Evolutionary conservation across 2,113 vertebrate genomes (phyloP).

Genomic region (Tragelaphus scriptus): DNA sequence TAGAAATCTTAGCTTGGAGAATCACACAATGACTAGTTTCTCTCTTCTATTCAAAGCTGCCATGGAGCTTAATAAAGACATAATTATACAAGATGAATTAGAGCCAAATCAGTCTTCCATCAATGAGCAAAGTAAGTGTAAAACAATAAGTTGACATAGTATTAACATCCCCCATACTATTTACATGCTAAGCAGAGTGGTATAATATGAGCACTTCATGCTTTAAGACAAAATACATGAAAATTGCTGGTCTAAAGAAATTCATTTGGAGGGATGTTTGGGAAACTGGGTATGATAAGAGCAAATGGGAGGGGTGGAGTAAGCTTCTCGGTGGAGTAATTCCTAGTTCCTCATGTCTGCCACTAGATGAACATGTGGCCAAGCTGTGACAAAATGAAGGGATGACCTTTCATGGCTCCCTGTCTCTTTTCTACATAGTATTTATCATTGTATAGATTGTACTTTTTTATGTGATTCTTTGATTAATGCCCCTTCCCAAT

Average conservation of each 20-base stretch:
- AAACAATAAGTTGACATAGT: background rate
- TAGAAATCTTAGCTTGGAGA: conserved; percentile 21
- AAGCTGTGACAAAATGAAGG: background rate
- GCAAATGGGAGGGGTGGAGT: background rate
- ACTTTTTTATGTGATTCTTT: conserved; percentile 41
- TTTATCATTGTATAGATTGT: conserved; percentile 10
- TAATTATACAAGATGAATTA: conserved; percentile 35
- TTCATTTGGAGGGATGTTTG: background rate
- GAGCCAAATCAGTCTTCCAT: conserved; percentile 37
- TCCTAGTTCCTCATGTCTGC: background rate
- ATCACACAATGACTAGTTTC: conserved; percentile 27
- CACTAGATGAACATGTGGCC: background rate
- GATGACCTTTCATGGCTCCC: background rate
- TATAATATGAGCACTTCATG: background rate
- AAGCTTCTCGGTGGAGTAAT: background rate
- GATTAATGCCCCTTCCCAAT: conserved; percentile 13
- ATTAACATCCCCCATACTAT: background rate
- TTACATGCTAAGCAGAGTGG: background rate
- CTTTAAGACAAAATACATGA: background rate
- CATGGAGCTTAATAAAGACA: conserved; percentile 32
- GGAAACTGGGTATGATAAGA: background rate
- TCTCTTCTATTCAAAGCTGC: conserved; percentile 44
- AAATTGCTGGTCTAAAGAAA: background rate
- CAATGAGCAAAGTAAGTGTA: conserved; percentile 41
- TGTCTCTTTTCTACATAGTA: background rate